These are phyloP conservation scores for Clistopyga incitator DNA, from an alignment of 2,888 invertebrate genomes.

Conservation along the genomic window DNA sequence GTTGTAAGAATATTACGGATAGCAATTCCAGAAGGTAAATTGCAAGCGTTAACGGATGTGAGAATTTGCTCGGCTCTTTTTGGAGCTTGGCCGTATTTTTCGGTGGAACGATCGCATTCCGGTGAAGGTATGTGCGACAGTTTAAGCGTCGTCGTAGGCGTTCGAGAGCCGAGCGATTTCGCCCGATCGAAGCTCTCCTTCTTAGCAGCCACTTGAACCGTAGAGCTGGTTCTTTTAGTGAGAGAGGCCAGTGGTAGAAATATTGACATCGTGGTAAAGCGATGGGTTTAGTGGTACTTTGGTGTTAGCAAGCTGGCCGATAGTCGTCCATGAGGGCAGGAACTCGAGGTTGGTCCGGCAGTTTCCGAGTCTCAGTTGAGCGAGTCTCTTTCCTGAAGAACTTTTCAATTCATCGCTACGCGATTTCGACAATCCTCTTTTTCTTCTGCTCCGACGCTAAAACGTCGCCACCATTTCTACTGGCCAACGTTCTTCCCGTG, in stretches of 20 bases:
- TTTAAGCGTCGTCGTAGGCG: background rate
- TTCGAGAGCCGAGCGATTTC: background rate
- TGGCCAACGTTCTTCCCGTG: background rate
- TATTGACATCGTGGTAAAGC: slow-evolving; percentile 11
- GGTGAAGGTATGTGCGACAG: background rate
- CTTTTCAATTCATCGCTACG: slow-evolving; percentile 22
- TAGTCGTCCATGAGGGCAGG: background rate
- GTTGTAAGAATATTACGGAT: too few species aligned
- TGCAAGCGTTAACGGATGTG: background rate
- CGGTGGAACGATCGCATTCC: background rate
- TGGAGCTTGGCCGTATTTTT: background rate
- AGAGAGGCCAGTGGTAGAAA: slow-evolving; percentile 16
- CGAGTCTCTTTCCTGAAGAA: background rate
- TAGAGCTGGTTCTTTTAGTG: background rate
- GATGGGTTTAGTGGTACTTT: slow-evolving; percentile 9
- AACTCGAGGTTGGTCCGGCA: background rate
- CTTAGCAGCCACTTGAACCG: background rate
- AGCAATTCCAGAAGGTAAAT: background rate
- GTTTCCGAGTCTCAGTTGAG: background rate
- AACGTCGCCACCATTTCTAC: background rate
- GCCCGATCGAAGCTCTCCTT: background rate
- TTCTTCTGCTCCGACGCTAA: background rate
- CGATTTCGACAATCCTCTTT: background rate
- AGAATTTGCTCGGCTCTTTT: background rate
- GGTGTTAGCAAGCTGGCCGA: slow-evolving; percentile 6